Base-by-base conservation (phyloP, 2,888 invertebrate species). In the Stenotaenia linearis region DNA sequence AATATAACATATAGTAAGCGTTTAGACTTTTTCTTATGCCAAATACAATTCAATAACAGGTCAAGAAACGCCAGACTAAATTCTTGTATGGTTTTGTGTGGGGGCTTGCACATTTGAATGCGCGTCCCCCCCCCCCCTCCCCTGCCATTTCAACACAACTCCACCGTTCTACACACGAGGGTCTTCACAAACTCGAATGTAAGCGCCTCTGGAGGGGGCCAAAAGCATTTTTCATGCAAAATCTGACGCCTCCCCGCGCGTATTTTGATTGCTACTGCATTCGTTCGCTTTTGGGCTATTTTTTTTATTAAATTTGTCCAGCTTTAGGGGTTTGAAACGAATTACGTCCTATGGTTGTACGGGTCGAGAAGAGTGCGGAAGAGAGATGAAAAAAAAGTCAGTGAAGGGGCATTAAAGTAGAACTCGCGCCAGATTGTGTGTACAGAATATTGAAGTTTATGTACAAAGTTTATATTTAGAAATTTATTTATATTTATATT, bases 191-290 rank as follows among this genome's bases (percentile, higher is more conserved):
- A 56, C 56, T 56, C 56, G 56, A 56, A 56, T 56, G 10, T 21
- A 56, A 56, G 56, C 56, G 56, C 56, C 56, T 56, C 56, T 56
- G 56, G 56, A 56, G 56, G 56, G 56, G 56, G 56, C 56, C 56
- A 23, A n/a, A 23, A 56, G 56, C 56, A 56, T 56, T 56, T 56
- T 21, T 56, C 56, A 56, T 56, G 56, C 56, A 56, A 56, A 56
- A 56, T 56, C 56, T 56, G 56, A 56, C 21, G 56, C 56, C 56
- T 56, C 56, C 56, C 56, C 56, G 56, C 56, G 56, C 56, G 56
- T 56, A 56, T 56, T 56, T 56, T 56, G 56, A 56, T 56, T 56
- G 56, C 56, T 56, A 56, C 56, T 56, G 56, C 56, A 56, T 56
- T 18, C 56, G 56, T 56, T 56, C 56, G 56, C 56, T 56, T 56